phyloP scores from a whole-genome alignment of 2,888 invertebrate species.

The Cosmia trapezina region DNA sequence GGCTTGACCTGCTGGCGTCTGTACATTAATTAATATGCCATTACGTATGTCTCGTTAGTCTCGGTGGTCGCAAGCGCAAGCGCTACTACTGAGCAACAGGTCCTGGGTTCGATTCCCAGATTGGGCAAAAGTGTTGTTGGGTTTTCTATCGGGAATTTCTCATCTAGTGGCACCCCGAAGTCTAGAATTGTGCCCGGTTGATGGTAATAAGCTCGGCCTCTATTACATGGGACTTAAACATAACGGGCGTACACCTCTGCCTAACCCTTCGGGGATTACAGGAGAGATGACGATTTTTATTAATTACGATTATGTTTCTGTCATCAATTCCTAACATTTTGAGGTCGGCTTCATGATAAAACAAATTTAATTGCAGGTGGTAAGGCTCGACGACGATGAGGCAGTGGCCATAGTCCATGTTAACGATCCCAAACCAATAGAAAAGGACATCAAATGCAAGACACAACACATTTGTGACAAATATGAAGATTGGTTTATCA shows the following conservation, averaged over 20 bases:
- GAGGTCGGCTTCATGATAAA: not conserved
- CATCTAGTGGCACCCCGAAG: not conserved
- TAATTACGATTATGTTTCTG: not conserved
- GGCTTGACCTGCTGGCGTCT: no score
- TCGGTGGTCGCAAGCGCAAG: no score
- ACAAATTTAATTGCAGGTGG: slow-evolving; percentile 41
- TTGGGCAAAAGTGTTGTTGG: not conserved
- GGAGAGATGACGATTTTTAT: not conserved
- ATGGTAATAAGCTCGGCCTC: not conserved
- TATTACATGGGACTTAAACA: not conserved
- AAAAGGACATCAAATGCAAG: slow-evolving; percentile 58
- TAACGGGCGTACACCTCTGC: no score
- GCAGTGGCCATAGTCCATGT: slow-evolving; percentile 60
- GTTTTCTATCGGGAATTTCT: not conserved
- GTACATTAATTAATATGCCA: not conserved
- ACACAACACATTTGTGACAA: slow-evolving; percentile 18
- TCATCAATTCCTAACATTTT: not conserved
- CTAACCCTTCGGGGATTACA: not conserved
- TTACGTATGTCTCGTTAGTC: no score
- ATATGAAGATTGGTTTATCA: slow-evolving; percentile 32
- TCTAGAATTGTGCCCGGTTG: not conserved
- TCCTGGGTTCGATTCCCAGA: not conserved
- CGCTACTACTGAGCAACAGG: not conserved
- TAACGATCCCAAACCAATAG: slow-evolving; percentile 53
- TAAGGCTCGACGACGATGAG: slow-evolving; percentile 37